These are phyloP conservation scores for Xyrichtys novacula DNA, from an alignment of 2,797 vertebrate genomes.

Conservation along the genomic window DNA sequence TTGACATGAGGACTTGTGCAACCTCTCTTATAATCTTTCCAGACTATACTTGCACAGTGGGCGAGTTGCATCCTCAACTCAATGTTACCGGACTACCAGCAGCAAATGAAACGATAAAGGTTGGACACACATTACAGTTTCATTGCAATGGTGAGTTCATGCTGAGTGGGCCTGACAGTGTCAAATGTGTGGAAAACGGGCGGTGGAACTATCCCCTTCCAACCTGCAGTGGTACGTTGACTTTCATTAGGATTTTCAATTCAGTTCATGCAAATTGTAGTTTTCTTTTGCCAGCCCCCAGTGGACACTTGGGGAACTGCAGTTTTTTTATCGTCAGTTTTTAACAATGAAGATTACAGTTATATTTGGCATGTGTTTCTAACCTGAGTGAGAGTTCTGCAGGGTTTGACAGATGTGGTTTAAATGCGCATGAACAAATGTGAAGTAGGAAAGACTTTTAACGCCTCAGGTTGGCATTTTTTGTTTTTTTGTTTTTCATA, in stretches of 20 bases:
- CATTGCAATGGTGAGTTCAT: conserved; percentile 21
- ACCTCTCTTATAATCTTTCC: conserved; percentile 2
- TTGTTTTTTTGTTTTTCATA: conserved; percentile 13
- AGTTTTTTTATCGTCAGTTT: no score
- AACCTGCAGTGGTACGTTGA: conserved; percentile 52
- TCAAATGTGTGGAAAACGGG: conserved; percentile 60
- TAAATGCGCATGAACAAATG: no score
- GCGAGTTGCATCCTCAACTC: conserved; percentile 2
- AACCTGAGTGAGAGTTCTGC: no score
- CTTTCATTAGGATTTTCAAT: background rate
- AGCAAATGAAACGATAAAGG: background rate
- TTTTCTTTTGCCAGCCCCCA: background rate
- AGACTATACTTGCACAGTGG: conserved; percentile 39
- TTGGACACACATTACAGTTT: conserved; percentile 61
- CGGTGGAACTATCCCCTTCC: conserved; percentile 68
- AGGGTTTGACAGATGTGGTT: no score
- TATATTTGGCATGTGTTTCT: no score
- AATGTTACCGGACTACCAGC: conserved; percentile 13
- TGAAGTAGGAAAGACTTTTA: no score
- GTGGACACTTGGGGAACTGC: no score
- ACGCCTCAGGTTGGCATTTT: no score
- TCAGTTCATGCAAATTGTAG: background rate
- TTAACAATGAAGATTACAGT: no score
- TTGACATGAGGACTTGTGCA: no score
- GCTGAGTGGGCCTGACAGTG: conserved; percentile 25